These are phyloP conservation scores for Drosophila melanosoma DNA, from an alignment of 2,888 invertebrate genomes.

Conservation along the genomic window DNA sequence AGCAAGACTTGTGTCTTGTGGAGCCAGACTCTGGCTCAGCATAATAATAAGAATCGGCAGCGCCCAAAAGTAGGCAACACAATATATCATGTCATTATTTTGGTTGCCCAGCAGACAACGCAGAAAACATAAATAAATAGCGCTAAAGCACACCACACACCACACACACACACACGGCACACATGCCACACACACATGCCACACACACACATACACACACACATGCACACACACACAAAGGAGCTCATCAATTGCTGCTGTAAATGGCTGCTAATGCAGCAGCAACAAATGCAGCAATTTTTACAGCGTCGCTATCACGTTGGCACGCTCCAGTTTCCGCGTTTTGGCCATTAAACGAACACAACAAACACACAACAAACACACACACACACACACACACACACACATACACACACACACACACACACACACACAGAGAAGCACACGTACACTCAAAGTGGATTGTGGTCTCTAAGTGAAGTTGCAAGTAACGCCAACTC, in stretches of 20 bases:
- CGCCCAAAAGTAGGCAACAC: conserved; percentile 65
- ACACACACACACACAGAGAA: conserved; percentile 17
- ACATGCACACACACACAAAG: conserved; percentile 11
- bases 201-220: conserved; percentile 9
- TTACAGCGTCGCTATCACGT: conserved; percentile 49
- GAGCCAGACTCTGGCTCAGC: conserved; percentile 29
- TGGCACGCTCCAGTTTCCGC: conserved; percentile 77
- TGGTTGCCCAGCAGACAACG: conserved; percentile 53
- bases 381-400: conserved; percentile 32
- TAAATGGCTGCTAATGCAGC: conserved; percentile 78
- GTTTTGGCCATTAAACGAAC: conserved; percentile 75
- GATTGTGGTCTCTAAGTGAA: conserved; percentile 32
- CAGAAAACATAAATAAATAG: conserved; percentile 73
- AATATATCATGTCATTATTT: conserved; percentile 78
- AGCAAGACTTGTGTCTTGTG: conserved; percentile 20
- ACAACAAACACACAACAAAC: conserved; percentile 47
- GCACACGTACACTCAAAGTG: conserved; percentile 13
- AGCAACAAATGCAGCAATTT: conserved; percentile 64
- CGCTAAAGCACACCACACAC: conserved; percentile 58
- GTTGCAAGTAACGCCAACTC: conserved; percentile 49
- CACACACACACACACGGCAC: conserved; percentile 35
- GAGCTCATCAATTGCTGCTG: conserved; percentile 68
- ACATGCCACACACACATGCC: not conserved
- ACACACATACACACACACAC: no score
- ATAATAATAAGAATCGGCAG: conserved; percentile 45